Conservation (phyloP, 2,113 vertebrate genomes). For the Chlamydotis undulata region DNA sequence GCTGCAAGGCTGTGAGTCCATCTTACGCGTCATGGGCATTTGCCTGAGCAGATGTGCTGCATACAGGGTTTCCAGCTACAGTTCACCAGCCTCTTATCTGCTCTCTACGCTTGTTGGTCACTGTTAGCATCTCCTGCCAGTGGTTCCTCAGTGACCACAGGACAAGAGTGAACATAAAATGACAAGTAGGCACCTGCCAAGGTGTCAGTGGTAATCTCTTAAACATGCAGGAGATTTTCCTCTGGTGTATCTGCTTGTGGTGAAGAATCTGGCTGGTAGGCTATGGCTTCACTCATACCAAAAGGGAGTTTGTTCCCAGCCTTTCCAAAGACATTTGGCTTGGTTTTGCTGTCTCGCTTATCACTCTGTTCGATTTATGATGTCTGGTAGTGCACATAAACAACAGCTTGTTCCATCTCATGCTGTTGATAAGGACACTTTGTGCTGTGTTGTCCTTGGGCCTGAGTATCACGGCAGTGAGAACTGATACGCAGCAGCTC, state of each 20-base stretch:
- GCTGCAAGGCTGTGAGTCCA: background rate
- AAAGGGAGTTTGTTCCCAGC: background rate
- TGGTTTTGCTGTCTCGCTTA: background rate
- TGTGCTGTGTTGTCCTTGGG: fast-evolving
- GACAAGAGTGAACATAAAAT: background rate
- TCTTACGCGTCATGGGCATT: background rate
- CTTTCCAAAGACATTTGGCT: background rate
- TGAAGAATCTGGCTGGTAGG: background rate
- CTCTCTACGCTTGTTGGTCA: background rate
- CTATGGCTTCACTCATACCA: background rate
- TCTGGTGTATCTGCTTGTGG: background rate
- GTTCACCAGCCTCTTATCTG: background rate
- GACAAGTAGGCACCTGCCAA: background rate
- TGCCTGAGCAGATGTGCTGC: background rate
- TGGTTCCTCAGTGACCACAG: background rate
- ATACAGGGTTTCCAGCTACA: background rate
- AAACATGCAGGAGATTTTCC: background rate
- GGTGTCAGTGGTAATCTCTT: background rate
- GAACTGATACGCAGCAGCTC: background rate
- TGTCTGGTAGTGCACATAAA: background rate
- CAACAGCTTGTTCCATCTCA: background rate
- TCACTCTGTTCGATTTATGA: background rate
- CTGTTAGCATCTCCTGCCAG: background rate
- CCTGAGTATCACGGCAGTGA: fast-evolving
- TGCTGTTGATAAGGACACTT: background rate